A percentile compares a stretch with the other conserved stretches of the same genome.
Conservation (phyloP, 2,797 vertebrate genomes). For the Galago senegalensis region DNA sequence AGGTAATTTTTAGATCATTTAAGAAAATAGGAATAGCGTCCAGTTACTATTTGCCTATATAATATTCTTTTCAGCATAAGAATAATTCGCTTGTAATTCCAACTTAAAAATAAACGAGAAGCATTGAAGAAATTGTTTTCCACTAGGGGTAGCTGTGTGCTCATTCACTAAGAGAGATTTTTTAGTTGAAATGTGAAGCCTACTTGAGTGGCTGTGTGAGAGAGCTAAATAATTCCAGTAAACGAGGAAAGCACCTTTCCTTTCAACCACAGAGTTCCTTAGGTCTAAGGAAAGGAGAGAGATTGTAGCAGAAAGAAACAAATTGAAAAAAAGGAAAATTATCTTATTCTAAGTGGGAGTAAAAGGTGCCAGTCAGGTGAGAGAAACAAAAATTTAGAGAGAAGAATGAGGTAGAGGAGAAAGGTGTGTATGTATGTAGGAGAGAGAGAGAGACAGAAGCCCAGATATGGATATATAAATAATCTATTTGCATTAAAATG, state of each 20-base stretch:
- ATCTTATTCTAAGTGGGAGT: not conserved
- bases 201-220: not conserved
- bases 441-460: not conserved
- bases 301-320: not conserved
- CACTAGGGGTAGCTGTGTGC: constrained; percentile 84
- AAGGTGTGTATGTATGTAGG: not conserved
- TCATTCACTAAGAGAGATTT: not conserved
- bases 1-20: not conserved
- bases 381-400: not conserved
- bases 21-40: not conserved
- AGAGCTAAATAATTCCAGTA: not conserved
- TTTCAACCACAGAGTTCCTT: constrained; percentile 1
- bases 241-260: not conserved
- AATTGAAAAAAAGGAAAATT: constrained; percentile 28
- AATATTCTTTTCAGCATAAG: not conserved
- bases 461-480: not conserved
- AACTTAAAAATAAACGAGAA: constrained; percentile 28
- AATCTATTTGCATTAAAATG: not conserved
- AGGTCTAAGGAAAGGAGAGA: constrained; percentile 8
- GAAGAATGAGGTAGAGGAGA: not conserved
- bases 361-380: not conserved
- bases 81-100: not conserved
- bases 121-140: constrained; percentile 4
- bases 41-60: not conserved
- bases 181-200: not conserved